These are phyloP conservation scores for Crioceris asparagi DNA, from an alignment of 2,888 invertebrate genomes.

Conservation along the genomic window DNA sequence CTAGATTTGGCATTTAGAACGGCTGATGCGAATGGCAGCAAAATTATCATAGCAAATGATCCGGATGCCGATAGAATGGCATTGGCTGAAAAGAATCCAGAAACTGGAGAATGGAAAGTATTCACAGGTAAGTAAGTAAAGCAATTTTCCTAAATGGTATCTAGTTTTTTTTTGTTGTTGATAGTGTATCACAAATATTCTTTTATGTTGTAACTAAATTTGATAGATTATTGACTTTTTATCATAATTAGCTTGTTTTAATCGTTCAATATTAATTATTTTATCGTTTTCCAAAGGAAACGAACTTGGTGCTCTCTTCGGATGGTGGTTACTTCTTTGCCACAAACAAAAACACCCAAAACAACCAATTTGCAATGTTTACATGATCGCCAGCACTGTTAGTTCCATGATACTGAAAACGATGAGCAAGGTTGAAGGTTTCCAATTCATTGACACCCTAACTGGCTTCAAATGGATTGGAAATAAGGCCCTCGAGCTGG, in stretches of 20 bases:
- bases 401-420: constrained; percentile 88
- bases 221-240: too few species aligned
- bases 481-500: constrained; percentile 14
- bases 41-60: constrained; percentile 88
- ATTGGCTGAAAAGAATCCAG: constrained; percentile 69
- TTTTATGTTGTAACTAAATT: too few species aligned
- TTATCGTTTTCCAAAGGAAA: constrained; percentile 67
- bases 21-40: constrained; percentile 58
- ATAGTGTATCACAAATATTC: too few species aligned
- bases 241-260: too few species aligned
- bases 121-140: constrained; percentile 61
- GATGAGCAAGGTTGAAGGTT: constrained; percentile 70
- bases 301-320: constrained; percentile 85
- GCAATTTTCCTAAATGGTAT: too few species aligned
- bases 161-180: too few species aligned
- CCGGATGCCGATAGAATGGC: constrained; percentile 97
- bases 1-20: constrained; percentile 55
- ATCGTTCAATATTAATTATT: too few species aligned
- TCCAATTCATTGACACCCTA: constrained; percentile 73
- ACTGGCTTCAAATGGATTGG: constrained; percentile 99
- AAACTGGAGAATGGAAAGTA: constrained; percentile 69
- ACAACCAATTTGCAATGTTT: constrained; percentile 49
- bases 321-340: constrained; percentile 81
- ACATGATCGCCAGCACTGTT: constrained; percentile 87
- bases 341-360: constrained; percentile 42